Base-by-base conservation (phyloP, 2,888 invertebrate species). In the Yponomeuta malinellus region DNA sequence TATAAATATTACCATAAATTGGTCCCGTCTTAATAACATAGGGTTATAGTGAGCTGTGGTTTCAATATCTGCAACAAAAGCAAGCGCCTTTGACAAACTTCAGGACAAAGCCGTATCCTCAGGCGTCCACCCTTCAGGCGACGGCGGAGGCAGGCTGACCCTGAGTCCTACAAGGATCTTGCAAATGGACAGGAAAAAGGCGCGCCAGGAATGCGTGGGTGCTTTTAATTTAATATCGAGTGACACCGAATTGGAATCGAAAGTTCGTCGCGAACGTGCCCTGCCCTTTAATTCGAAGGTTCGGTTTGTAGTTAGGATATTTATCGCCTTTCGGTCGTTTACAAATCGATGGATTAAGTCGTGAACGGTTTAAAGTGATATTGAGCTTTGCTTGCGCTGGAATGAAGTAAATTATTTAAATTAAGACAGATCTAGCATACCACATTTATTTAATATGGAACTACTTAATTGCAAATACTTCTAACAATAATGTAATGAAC, bases 131-230 rank as follows among this genome's bases (percentile, higher is more conserved):
- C 74, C 76, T 75, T 79, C 78, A 79, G 12, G 12, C 52, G 81
- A 77, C 83, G 86, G 81, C 82, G 79, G 84, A 76, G 81, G 80
- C 86, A 85, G 83, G 87, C 89, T 86, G 90, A 90, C 89, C 87
- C 86, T 84, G 86, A 81, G 81, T 84, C 87, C 86, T 88, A 89
- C 88, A 90, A 86, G 88, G 89, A 84, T 89, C 89, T 89, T 86
- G 89, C 88, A 91, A 92, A 92, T 92, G 92, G 92, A 91, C 92
- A 92, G 90, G 92, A 91, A 92, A 91, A 91, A 91, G 90, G 89
- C 89, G 88, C 88, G 90, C 77, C 79, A 84, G 86, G 90, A 91
- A 90, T 90, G 89, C 89, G 89, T 90, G 90, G 91, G 90, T 88
- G 83, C 88, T 90, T 91, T 91, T 91, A 91, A 92, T 91, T 92